Percentiles rank a stretch among this genome's conserved stretches.
Conservation (phyloP, 64 coral and sea anemone genomes). For the Dendrophyllia cribrosa region DNA sequence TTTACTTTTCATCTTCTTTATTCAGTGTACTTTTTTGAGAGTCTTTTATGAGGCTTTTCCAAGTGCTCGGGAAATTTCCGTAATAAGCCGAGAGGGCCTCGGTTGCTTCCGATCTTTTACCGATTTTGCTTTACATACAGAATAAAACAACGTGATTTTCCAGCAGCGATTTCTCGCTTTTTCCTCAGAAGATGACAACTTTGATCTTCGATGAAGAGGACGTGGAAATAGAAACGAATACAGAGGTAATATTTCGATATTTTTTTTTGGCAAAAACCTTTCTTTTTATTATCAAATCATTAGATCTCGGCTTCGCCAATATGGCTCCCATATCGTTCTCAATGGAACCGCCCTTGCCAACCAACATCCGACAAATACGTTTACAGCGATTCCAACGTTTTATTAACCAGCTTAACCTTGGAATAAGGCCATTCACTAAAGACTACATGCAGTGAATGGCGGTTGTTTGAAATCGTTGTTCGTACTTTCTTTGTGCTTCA, state of each 20-base stretch:
- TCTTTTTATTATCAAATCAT: background rate
- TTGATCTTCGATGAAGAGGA: constrained; percentile 79
- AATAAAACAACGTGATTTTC: background rate
- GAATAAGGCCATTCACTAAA: background rate
- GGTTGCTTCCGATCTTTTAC: background rate
- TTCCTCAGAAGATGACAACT: constrained; percentile 60
- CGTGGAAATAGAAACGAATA: background rate
- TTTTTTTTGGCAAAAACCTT: background rate
- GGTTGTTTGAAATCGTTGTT: no score
- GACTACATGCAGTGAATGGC: no score
- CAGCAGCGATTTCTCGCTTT: background rate
- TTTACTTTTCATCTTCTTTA: no score
- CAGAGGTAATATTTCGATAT: constrained; percentile 38
- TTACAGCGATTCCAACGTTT: background rate
- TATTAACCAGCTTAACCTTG: background rate
- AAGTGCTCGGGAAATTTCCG: background rate
- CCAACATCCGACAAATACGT: constrained; percentile 24
- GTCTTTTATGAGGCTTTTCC: no score
- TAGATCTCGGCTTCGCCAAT: constrained; percentile 1
- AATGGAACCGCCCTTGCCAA: background rate
- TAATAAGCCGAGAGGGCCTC: background rate
- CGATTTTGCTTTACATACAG: constrained; percentile 1
- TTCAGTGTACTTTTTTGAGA: no score
- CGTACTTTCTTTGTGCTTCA: no score
- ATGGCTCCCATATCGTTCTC: constrained; percentile 62